These are phyloP conservation scores for Rhopalosiphum nymphaeae DNA, from an alignment of 2,888 invertebrate species.

Conservation along the genomic window DNA sequence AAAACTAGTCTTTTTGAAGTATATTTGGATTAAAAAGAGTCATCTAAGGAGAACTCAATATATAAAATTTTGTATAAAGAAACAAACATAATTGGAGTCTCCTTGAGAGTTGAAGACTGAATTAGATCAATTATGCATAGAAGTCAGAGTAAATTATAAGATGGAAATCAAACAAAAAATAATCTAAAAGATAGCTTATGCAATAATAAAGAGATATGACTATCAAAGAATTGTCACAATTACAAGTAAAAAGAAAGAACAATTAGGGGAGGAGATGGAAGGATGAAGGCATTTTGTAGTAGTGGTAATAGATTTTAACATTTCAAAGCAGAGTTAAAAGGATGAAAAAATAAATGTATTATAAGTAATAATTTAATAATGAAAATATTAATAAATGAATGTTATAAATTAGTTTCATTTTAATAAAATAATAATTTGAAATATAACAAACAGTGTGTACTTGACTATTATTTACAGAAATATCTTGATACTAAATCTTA, in stretches of 20 bases:
- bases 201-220: too few relatives aligned
- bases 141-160: too few relatives aligned
- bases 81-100: too few relatives aligned
- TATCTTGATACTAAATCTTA: not conserved
- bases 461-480: slow-evolving; percentile 13
- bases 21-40: too few relatives aligned
- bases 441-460: not conserved
- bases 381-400: not conserved
- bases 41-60: too few relatives aligned
- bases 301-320: not conserved
- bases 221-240: too few relatives aligned
- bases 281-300: not conserved
- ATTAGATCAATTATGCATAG: too few relatives aligned
- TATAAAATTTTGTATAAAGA: too few relatives aligned
- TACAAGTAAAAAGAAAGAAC: not conserved
- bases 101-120: too few relatives aligned
- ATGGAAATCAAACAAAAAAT: too few relatives aligned
- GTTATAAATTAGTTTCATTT: not conserved
- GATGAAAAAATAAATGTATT: not conserved
- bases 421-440: slow-evolving; percentile 13
- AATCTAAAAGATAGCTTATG: too few relatives aligned
- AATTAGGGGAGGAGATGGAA: not conserved
- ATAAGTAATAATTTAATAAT: not conserved
- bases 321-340: not conserved
- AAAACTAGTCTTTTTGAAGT: too few relatives aligned